These are phyloP conservation scores for Drosophila yakuba DNA, from an alignment of 1,140 invertebrate genomes.

Conservation along the genomic window DNA sequence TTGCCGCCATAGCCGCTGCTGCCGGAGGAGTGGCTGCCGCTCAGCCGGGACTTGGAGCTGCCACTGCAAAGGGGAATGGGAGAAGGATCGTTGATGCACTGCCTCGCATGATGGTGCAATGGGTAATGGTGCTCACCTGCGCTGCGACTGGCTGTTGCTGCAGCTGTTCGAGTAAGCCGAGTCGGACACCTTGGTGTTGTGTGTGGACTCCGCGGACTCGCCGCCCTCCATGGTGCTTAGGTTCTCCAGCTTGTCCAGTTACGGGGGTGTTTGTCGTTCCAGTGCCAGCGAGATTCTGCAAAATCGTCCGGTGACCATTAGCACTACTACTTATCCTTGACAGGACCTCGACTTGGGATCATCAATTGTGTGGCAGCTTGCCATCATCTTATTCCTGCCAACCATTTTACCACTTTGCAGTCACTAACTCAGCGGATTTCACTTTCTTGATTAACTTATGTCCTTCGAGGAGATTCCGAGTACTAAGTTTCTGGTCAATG, in stretches of 20 bases:
- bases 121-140: slow-evolving; percentile 86
- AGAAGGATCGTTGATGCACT: too few relatives aligned
- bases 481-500: neutral
- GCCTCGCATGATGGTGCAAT: too few relatives aligned
- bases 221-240: slow-evolving; percentile 76
- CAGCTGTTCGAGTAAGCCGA: slow-evolving; percentile 91
- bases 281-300: neutral
- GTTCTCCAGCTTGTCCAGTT: neutral
- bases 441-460: too few relatives aligned
- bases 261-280: too few relatives aligned
- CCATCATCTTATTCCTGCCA: too few relatives aligned
- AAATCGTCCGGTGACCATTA: neutral
- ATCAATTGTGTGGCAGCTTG: too few relatives aligned
- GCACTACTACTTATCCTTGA: neutral
- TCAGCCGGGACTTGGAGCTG: slow-evolving; percentile 91
- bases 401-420: too few relatives aligned
- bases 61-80: slow-evolving; percentile 85
- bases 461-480: neutral
- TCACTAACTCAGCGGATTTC: too few relatives aligned
- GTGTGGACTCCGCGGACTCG: slow-evolving; percentile 81
- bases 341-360: too few relatives aligned
- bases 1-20: slow-evolving; percentile 91
- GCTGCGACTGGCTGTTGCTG: slow-evolving; percentile 90
- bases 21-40: slow-evolving; percentile 90
- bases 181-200: slow-evolving; percentile 89